Base-by-base conservation (phyloP, 2,888 invertebrate species). In the Aspidiotus rigidus region DNA sequence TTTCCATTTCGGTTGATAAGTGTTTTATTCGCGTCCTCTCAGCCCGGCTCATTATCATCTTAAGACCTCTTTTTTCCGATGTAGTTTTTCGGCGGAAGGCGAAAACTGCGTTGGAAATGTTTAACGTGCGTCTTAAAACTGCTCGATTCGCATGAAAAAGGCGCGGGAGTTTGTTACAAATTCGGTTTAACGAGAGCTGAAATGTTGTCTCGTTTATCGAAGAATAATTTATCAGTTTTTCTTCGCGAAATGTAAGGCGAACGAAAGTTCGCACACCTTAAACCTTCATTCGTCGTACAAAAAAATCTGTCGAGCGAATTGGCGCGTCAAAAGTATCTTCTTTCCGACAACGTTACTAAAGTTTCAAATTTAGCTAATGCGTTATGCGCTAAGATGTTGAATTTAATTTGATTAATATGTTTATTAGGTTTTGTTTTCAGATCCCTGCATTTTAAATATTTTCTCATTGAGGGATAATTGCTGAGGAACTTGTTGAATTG, bases 1-100 rank as follows among this genome's bases (percentile, higher is more conserved):
- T 66, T 66, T 57, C 28, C 17, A 56, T 66, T 66, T 66, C 66
- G 57, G 57, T 66, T 66, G 66, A 57, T 42, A 44, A 66, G 56
- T 57, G 42, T 66, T 13, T 13, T 53, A 53, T n/a, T n/a, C 53
- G 53, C 53, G n/a, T 53, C n/a, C 56, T 66, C 41, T 42, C 59
- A 39, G 41, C 66, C 66, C 66, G 55, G 44, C 66, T 66, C 66
- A 66, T 66, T 66, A 66, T 66, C 66, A 66, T 66, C 66, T 66
- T 66, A 57, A 40, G 9, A n/a, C 53, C 53, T 63, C 53, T 64
- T 28, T 64, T 64, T 64, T 64, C 55, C 54, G 57, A 57, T 16
- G 10, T 16, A 17, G 57, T n/a, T 10, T n/a, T 15, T 57, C 15
- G 16, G 57, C n/a, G n/a, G 57, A 16, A 10, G 16, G 57, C 28